These are phyloP conservation scores for Eulemur macaco DNA, from an alignment of 2,113 vertebrate genomes.

Conservation along the genomic window DNA sequence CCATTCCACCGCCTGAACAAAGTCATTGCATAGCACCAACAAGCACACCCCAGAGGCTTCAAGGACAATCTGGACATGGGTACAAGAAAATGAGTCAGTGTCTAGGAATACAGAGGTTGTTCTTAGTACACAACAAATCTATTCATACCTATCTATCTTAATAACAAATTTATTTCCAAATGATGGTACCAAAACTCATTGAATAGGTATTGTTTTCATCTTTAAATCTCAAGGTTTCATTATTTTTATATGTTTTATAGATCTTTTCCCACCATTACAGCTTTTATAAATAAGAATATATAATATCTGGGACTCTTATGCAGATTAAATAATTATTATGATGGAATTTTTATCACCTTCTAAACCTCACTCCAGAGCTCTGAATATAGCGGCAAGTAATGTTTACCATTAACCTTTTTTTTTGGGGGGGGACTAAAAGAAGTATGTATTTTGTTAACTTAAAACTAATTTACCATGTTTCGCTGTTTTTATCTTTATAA, in stretches of 20 bases:
- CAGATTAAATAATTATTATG: background rate
- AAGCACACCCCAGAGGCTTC: background rate
- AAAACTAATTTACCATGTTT: background rate
- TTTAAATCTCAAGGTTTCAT: background rate
- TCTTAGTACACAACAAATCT: background rate
- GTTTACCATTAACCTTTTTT: background rate
- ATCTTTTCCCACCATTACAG: background rate
- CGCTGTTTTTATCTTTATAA: background rate
- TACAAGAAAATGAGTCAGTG: background rate
- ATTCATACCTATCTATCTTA: background rate
- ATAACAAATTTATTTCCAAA: background rate
- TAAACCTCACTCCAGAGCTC: background rate
- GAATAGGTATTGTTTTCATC: background rate
- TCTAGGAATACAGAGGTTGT: background rate
- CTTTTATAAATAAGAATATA: background rate
- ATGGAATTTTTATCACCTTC: background rate
- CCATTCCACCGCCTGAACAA: fast-evolving
- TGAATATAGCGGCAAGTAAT: background rate
- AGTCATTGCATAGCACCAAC: background rate
- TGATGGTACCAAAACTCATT: background rate
- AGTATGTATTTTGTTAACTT: background rate
- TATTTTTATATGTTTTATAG: background rate
- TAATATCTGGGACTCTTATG: background rate
- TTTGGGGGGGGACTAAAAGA: background rate
- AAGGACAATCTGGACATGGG: background rate